Evolutionary conservation across 2,888 invertebrate species (phyloP), one percentile per base, ranked within the genome.

Genomic region (Ophraella communa): DNA sequence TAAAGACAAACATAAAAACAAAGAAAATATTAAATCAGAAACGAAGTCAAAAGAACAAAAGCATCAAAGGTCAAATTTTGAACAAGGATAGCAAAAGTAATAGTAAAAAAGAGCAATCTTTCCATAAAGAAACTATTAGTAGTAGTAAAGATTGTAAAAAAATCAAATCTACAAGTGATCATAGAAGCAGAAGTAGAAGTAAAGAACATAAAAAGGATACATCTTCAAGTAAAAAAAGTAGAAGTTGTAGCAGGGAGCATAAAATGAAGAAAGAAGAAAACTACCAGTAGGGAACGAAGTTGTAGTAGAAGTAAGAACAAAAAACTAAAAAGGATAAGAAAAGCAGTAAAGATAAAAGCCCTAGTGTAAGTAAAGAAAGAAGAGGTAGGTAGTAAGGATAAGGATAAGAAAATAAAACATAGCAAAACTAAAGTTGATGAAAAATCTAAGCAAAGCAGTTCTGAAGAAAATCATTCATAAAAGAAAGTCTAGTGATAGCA

Each of bases 1-100:
- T n/a, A n/a, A n/a, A 75, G 60, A 24, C 8, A 64, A 17, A 62
- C 35, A 33, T 51, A 51, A 51, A 51, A 17, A 24, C 17, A 59
- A 62, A 24, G 61, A 61, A 81, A 78, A 20, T 81, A 78, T 73
- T 74, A 55, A 54, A 57, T 17, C 44, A 20, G 42, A 56, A 14
- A 30, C 56, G 44, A 64, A 44, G 33, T 18, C 57, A 53, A 61
- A 57, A 55, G 33, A 33, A 30, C 62, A 63, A 27, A 59, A 61
- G n/a, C n/a, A 24, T 1, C 33, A 55, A 56, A 27, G 53, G 56
- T 30, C 39, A 56, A 49, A 44, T 47, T 52, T 14, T 5, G 21
- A 59, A 24, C 18, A 44, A 27, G 21, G 56, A 62, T 45, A 45
- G 20, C n/a, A 62, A 55, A 44, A 56, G 42, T 18, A 51, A 21